These are phyloP conservation scores for Macquaria australasica DNA, from an alignment of 2,113 vertebrate species.

Conservation along the genomic window DNA sequence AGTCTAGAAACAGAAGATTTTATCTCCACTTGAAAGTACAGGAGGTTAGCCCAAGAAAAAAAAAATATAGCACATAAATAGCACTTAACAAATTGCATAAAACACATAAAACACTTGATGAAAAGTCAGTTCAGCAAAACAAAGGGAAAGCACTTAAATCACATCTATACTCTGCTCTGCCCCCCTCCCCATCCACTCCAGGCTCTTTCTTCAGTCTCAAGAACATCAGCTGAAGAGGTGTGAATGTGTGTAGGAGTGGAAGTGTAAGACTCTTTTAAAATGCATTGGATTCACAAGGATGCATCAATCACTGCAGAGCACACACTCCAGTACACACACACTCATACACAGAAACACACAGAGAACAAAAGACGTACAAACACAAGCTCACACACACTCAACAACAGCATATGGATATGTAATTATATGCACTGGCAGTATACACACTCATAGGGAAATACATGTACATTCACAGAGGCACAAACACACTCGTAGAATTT, in stretches of 20 bases:
- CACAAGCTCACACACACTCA: background rate
- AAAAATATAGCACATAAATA: too few species aligned
- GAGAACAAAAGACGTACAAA: background rate
- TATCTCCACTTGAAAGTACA: background rate
- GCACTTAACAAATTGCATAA: background rate
- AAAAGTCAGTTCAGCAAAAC: conserved; percentile 11
- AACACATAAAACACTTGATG: background rate
- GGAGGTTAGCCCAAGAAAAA: background rate
- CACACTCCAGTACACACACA: background rate
- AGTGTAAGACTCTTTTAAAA: conserved; percentile 40
- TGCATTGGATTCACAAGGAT: conserved; percentile 45
- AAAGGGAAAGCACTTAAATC: background rate
- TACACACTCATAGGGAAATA: background rate
- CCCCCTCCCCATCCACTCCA: background rate
- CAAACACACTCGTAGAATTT: background rate
- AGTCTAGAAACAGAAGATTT: background rate
- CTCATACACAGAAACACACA: background rate
- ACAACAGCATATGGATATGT: background rate
- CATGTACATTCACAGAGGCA: background rate
- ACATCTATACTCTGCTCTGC: background rate
- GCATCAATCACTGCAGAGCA: conserved; percentile 34
- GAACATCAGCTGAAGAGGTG: conserved; percentile 22
- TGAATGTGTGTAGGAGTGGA: conserved; percentile 5
- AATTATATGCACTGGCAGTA: conserved; percentile 1
- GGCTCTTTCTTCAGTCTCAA: conserved; percentile 11